A percentile compares a stretch with the other conserved stretches of the same genome.
These are phyloP conservation scores for Limnephilus marmoratus DNA, from an alignment of 2,888 invertebrate genomes.

Conservation along the genomic window DNA sequence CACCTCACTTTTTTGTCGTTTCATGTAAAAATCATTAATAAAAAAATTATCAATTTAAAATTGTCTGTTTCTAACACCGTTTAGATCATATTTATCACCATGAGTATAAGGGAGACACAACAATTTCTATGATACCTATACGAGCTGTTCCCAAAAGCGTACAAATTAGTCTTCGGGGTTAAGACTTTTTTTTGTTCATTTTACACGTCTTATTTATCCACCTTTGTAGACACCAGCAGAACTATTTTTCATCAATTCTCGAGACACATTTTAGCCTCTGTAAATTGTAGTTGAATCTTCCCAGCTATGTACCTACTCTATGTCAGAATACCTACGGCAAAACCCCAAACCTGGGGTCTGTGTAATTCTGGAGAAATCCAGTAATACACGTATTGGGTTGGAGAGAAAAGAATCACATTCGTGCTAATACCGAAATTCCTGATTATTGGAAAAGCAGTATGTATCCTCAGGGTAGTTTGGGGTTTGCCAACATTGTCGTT, in stretches of 20 bases:
- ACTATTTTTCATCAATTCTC: background rate
- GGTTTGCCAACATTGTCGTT: background rate
- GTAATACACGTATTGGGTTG: background rate
- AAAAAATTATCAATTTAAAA: too few relatives aligned
- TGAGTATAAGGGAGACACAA: too few relatives aligned
- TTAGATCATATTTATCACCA: too few relatives aligned
- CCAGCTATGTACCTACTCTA: background rate
- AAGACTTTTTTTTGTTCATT: too few relatives aligned
- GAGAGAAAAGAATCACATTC: background rate
- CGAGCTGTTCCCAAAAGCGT: too few relatives aligned
- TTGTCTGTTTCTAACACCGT: too few relatives aligned
- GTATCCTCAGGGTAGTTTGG: background rate
- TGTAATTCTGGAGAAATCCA: background rate
- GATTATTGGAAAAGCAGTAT: background rate
- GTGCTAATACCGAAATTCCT: too few relatives aligned
- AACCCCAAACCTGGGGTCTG: background rate
- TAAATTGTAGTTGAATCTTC: background rate
- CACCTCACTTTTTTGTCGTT: too few relatives aligned
- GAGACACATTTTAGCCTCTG: background rate
- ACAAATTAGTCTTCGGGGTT: too few relatives aligned
- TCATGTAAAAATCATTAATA: too few relatives aligned
- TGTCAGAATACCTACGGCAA: background rate
- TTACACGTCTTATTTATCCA: background rate
- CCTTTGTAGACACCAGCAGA: background rate
- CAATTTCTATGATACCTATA: too few relatives aligned